Conservation (phyloP, 1,140 invertebrate species). For the Sinonovacula constricta region DNA sequence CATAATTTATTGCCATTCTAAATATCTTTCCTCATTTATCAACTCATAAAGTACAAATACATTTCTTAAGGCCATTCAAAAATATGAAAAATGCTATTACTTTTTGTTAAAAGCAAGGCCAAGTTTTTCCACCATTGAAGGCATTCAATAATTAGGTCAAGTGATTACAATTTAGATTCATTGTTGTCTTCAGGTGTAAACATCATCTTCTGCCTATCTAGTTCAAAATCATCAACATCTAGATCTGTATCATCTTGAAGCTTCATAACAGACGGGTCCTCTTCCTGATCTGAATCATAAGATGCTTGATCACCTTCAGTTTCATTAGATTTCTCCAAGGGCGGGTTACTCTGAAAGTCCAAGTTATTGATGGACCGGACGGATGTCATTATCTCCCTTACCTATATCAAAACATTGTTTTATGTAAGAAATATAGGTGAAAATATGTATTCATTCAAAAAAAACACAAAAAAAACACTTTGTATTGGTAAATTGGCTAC, state of each 20-base stretch:
- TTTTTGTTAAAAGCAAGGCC: too few species aligned
- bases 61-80: too few species aligned
- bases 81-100: too few species aligned
- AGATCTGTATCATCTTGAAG: constrained; percentile 19
- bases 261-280: constrained; percentile 1
- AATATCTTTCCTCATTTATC: too few species aligned
- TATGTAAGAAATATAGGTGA: constrained; percentile 26
- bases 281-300: constrained; percentile 27
- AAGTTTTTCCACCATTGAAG: too few species aligned
- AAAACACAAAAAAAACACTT: background rate
- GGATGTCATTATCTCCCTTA: constrained; percentile 63
- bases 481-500: background rate
- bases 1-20: too few species aligned
- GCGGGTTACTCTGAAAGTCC: constrained; percentile 51
- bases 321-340: background rate
- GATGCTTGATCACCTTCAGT: constrained; percentile 8
- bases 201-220: background rate
- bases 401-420: constrained; percentile 47
- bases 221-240: constrained; percentile 15
- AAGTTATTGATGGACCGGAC: constrained; percentile 60
- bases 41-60: too few species aligned
- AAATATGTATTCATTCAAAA: background rate
- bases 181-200: too few species aligned
- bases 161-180: too few species aligned
- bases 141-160: too few species aligned